phyloP scores from a whole-genome alignment of 1,140 invertebrate genomes.

The Drosophila dunni region DNA sequence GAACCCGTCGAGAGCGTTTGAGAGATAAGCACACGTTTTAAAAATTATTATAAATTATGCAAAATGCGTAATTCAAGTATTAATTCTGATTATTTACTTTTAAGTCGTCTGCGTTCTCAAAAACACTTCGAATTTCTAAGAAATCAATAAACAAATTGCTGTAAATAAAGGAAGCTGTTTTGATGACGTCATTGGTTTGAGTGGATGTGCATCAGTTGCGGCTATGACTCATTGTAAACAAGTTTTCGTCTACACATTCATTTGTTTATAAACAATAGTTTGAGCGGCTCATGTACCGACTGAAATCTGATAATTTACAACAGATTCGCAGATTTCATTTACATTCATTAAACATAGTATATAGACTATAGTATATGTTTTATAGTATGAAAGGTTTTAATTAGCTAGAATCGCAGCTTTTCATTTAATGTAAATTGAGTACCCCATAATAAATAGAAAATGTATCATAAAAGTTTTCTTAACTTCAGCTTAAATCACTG shows the following conservation, averaged over 20 bases:
- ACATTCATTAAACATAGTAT: not conserved
- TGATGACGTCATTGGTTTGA: not conserved
- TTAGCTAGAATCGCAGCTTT: too few relatives aligned
- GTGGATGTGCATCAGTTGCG: not conserved
- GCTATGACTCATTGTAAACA: not conserved
- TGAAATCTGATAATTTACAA: not conserved
- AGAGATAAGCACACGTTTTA: constrained; percentile 20
- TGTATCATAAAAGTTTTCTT: too few relatives aligned
- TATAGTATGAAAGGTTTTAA: too few relatives aligned
- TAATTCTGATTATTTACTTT: not conserved
- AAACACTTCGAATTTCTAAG: not conserved
- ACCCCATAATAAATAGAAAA: too few relatives aligned
- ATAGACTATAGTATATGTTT: too few relatives aligned
- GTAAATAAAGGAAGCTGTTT: not conserved
- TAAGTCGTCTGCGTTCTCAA: not conserved
- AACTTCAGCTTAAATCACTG: too few relatives aligned
- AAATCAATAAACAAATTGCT: not conserved
- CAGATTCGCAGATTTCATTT: not conserved
- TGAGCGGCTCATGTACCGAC: not conserved
- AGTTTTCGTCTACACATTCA: not conserved
- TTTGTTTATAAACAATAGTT: not conserved
- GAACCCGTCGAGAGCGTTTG: not conserved
- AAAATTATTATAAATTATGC: not conserved
- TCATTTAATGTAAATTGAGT: too few relatives aligned
- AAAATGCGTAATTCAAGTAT: not conserved